These are phyloP conservation scores for Yponomeuta evonymella DNA, from an alignment of 2,888 invertebrate genomes.

Conservation along the genomic window DNA sequence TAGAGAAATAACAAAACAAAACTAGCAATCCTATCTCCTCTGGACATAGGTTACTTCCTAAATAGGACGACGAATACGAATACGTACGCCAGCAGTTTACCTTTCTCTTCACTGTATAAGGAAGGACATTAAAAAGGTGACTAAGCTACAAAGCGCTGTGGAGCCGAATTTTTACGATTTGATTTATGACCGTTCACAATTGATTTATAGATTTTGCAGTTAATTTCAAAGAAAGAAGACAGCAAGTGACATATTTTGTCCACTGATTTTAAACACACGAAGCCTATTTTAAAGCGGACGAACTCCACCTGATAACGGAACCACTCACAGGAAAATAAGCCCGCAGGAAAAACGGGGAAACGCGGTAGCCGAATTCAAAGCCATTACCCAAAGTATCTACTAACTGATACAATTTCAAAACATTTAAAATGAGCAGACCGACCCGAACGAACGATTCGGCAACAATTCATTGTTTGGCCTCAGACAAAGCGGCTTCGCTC, in stretches of 20 bases:
- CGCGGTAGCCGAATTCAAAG: neutral
- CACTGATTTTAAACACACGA: no score
- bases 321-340: neutral
- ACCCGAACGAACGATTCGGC: neutral
- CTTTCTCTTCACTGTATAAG: no score
- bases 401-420: neutral
- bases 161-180: neutral
- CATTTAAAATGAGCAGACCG: neutral
- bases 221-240: neutral
- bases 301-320: no score
- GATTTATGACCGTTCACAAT: neutral
- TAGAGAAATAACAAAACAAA: no score
- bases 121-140: no score
- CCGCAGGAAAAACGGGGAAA: neutral
- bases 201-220: neutral
- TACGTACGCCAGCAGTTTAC: no score
- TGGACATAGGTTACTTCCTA: no score
- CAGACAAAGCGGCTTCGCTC: neutral
- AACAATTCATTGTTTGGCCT: constrained; percentile 1
- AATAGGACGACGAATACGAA: no score
- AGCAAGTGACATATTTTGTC: neutral
- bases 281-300: no score
- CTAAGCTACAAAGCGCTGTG: neutral
- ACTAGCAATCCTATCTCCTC: no score
- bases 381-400: neutral